Percentiles rank a stretch among this genome's conserved stretches.
These are phyloP conservation scores for Drosophila sechellia DNA, from an alignment of 1,140 invertebrate species.

Conservation along the genomic window DNA sequence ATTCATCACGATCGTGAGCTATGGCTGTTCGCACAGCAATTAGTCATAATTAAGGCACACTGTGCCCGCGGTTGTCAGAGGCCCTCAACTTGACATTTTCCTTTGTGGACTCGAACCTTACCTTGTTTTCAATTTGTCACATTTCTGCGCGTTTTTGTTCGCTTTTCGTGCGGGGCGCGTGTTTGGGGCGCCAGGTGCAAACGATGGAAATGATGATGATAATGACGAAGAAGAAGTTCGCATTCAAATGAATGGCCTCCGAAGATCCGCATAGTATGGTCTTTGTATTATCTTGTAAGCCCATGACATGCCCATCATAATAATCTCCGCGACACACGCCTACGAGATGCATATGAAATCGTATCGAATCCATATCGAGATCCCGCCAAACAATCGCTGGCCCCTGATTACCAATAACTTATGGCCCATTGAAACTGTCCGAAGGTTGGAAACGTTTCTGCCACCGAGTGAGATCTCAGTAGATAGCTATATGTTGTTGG, in stretches of 20 bases:
- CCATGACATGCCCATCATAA: conserved; percentile 28
- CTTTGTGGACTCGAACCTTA: conserved; percentile 8
- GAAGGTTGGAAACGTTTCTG: conserved; percentile 42
- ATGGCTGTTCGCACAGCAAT: conserved; percentile 45
- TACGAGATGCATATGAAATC: conserved; percentile 21
- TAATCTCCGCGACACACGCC: conserved; percentile 18
- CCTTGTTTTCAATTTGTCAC: conserved; percentile 36
- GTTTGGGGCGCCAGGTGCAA: conserved; percentile 18
- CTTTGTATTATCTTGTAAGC: conserved; percentile 1
- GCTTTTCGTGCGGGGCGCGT: conserved; percentile 26
- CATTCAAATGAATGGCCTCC: conserved; percentile 13
- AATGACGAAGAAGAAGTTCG: not conserved
- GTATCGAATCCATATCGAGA: conserved; percentile 3
- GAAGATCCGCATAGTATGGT: conserved; percentile 45
- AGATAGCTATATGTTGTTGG: not conserved
- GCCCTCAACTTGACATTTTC: conserved; percentile 69
- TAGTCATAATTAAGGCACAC: conserved; percentile 72
- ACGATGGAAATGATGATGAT: not conserved
- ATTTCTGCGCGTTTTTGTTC: conserved; percentile 3
- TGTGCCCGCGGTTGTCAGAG: conserved; percentile 40
- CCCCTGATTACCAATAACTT: conserved; percentile 36
- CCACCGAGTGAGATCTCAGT: conserved; percentile 1
- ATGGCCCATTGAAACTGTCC: conserved; percentile 44
- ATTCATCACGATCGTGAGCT: conserved; percentile 8
- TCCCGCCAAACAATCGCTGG: conserved; percentile 31